Evolutionary conservation across 2,888 invertebrate genomes (phyloP).

Genomic region (Sceliomorpha sp.): DNA sequence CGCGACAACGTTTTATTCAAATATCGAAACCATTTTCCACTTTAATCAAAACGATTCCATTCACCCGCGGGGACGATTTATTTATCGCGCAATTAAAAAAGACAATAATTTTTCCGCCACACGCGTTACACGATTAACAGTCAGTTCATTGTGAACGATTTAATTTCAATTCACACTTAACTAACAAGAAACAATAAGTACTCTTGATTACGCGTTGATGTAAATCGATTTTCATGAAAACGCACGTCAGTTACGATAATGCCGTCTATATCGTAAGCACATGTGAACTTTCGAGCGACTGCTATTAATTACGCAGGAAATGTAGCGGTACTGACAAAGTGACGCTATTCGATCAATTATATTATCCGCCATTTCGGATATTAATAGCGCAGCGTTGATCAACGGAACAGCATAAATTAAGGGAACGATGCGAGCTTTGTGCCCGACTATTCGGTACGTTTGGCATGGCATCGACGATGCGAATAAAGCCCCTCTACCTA

Average conservation of each 20-base stretch:
- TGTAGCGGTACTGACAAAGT: constrained; percentile 33
- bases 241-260: constrained; percentile 13
- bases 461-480: constrained; percentile 2
- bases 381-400: constrained; percentile 44
- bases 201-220: constrained; percentile 17
- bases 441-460: constrained; percentile 6
- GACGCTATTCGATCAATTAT: constrained; percentile 46
- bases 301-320: constrained; percentile 43
- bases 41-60: no score
- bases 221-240: constrained; percentile 33
- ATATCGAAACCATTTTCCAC: no score
- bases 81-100: no score
- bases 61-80: no score
- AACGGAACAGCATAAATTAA: constrained; percentile 46
- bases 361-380: constrained; percentile 36
- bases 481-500: constrained; percentile 25
- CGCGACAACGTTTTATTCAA: no score
- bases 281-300: constrained; percentile 28
- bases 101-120: no score
- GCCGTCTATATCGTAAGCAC: constrained; percentile 7
- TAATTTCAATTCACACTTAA: constrained; percentile 3
- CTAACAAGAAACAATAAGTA: constrained; percentile 17
- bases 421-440: constrained; percentile 24
- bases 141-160: no score
- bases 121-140: no score